These are phyloP conservation scores for Liodrosophila aerea DNA, from an alignment of 2,888 invertebrate species.

Conservation along the genomic window DNA sequence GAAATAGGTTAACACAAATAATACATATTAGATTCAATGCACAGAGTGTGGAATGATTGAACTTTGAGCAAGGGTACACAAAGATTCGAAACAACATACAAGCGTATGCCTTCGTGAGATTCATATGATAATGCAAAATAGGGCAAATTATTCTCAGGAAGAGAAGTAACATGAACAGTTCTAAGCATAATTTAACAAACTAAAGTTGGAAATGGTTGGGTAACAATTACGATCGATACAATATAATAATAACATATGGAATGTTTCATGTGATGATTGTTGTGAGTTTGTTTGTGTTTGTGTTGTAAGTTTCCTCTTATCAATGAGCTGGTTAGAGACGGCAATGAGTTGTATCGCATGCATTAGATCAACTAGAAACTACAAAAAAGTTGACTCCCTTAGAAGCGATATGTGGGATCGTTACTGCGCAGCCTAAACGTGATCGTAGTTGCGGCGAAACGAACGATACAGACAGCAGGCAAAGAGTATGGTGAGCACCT, in stretches of 20 bases:
- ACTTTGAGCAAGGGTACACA: not conserved
- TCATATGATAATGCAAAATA: too few relatives aligned
- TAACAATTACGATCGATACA: too few relatives aligned
- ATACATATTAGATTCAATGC: too few relatives aligned
- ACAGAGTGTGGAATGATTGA: too few relatives aligned
- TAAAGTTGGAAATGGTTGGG: constrained; percentile 22
- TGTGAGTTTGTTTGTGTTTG: constrained; percentile 21
- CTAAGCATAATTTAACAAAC: constrained; percentile 27
- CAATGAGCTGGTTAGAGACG: constrained; percentile 44
- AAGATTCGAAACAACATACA: too few relatives aligned
- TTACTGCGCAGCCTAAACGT: constrained; percentile 85
- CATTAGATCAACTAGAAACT: constrained; percentile 57
- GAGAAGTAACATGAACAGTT: constrained; percentile 39
- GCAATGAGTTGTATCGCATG: constrained; percentile 48
- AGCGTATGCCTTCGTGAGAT: not conserved
- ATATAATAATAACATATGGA: too few relatives aligned
- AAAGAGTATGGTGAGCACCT: constrained; percentile 94
- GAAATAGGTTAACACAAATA: constrained; percentile 12
- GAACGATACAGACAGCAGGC: constrained; percentile 96
- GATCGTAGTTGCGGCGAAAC: constrained; percentile 95
- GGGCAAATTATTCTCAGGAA: too few relatives aligned
- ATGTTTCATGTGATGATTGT: constrained; percentile 40
- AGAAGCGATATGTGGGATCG: constrained; percentile 74
- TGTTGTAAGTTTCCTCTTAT: constrained; percentile 18
- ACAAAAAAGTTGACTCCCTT: constrained; percentile 37